Evolutionary conservation across 2,797 vertebrate species (phyloP).

Genomic region (Pseudochromis fuscus): DNA sequence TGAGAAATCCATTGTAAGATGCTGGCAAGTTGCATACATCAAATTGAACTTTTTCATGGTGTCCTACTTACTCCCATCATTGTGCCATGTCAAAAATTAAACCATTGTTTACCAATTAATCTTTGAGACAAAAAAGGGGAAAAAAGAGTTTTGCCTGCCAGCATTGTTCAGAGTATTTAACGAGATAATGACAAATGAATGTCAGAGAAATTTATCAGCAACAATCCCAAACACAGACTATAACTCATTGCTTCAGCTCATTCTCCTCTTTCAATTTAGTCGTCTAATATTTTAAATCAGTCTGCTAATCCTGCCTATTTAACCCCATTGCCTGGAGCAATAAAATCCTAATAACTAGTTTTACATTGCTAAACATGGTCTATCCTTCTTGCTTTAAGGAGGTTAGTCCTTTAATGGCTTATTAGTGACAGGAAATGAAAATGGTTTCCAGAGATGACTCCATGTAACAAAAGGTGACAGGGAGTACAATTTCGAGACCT

Average conservation of each 20-base stretch:
- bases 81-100: neutral
- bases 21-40: neutral
- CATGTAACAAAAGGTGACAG: constrained; percentile 62
- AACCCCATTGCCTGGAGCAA: constrained; percentile 51
- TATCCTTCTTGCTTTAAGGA: constrained; percentile 53
- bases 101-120: constrained; percentile 19
- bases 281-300: constrained; percentile 48
- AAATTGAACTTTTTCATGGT: neutral
- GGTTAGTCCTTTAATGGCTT: constrained; percentile 57
- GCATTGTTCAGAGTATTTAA: constrained; percentile 3
- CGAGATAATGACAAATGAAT: constrained; percentile 2
- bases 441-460: constrained; percentile 46
- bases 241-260: neutral
- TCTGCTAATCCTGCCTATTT: constrained; percentile 64
- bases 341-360: constrained; percentile 67
- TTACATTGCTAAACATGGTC: constrained; percentile 56
- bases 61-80: neutral
- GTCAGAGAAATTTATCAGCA: constrained; percentile 4
- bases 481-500: constrained; percentile 65
- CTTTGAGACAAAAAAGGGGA: neutral
- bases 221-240: neutral
- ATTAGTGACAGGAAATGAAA: constrained; percentile 65
- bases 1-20: too few relatives aligned
- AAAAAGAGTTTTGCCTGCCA: neutral
- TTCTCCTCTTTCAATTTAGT: constrained; percentile 34